phyloP scores from a whole-genome alignment of 1,140 invertebrate genomes.

The Metaphire vulgaris region DNA sequence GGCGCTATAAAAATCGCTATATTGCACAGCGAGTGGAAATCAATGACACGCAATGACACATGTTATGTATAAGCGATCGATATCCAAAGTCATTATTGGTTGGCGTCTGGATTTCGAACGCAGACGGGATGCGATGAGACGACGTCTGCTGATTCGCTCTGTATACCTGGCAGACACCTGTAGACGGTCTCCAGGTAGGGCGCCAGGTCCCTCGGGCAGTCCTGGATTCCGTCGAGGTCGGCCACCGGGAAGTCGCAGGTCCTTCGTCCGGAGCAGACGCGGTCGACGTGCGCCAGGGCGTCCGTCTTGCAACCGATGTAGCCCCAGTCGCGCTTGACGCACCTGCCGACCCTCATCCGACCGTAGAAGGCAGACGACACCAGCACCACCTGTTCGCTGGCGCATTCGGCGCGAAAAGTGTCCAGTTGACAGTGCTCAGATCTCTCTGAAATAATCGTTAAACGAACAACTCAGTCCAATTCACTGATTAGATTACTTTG shows the following conservation, averaged over 20 bases:
- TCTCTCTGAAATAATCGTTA: neutral
- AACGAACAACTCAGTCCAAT: too few species aligned
- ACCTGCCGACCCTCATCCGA: constrained; percentile 23
- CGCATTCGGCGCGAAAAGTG: constrained; percentile 24
- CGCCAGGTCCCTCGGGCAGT: constrained; percentile 25
- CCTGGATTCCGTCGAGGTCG: constrained; percentile 9
- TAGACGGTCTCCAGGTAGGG: constrained; percentile 20
- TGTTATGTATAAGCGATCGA: too few species aligned
- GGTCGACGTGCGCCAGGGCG: constrained; percentile 18
- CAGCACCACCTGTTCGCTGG: constrained; percentile 11
- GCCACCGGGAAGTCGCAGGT: constrained; percentile 18
- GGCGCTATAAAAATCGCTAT: too few species aligned
- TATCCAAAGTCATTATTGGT: too few species aligned
- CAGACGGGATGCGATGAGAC: too few species aligned
- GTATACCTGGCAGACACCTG: too few species aligned
- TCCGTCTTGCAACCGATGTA: constrained; percentile 24
- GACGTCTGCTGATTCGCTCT: too few species aligned
- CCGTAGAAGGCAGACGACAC: constrained; percentile 26
- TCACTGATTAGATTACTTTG: too few species aligned
- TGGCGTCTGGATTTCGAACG: too few species aligned
- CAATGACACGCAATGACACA: too few species aligned
- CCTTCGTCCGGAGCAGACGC: constrained; percentile 25
- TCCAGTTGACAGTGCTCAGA: constrained; percentile 27
- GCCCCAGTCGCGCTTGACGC: constrained; percentile 22
- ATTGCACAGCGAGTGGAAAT: too few species aligned